These are phyloP conservation scores for Limulus polyphemus DNA, from an alignment of 2,888 invertebrate species.

Conservation along the genomic window DNA sequence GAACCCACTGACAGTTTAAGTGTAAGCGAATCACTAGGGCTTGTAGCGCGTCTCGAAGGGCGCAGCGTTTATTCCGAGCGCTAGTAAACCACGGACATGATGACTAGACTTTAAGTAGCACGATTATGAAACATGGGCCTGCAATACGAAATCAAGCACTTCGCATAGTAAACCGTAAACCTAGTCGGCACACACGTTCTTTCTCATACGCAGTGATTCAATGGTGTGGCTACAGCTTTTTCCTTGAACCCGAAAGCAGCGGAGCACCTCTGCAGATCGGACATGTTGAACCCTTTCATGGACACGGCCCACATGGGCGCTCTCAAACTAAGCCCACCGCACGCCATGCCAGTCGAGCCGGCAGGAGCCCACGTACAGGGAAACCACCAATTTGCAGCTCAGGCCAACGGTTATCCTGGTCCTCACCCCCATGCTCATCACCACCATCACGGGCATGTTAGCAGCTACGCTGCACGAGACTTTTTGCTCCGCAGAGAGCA, in stretches of 20 bases:
- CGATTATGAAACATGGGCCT: too few relatives aligned
- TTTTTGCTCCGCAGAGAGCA: conserved; percentile 64
- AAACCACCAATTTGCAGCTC: conserved; percentile 33
- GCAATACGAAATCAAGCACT: too few relatives aligned
- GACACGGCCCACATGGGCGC: conserved; percentile 47
- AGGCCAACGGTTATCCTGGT: conserved; percentile 30
- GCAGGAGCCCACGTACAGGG: conserved; percentile 39
- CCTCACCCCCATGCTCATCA: conserved; percentile 28
- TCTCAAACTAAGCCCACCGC: conserved; percentile 39
- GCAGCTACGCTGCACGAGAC: conserved; percentile 67
- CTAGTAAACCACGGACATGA: too few relatives aligned
- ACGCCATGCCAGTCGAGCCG: conserved; percentile 36
- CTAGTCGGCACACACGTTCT: neutral
- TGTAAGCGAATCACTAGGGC: too few relatives aligned
- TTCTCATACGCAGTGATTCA: conserved; percentile 4
- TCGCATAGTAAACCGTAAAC: too few relatives aligned
- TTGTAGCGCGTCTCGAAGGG: too few relatives aligned
- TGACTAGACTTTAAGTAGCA: neutral
- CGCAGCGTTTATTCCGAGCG: too few relatives aligned
- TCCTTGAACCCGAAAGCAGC: conserved; percentile 1
- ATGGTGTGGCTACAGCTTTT: conserved; percentile 13
- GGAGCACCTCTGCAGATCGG: conserved; percentile 8
- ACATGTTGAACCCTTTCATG: conserved; percentile 77
- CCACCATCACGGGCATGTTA: conserved; percentile 40
- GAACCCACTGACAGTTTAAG: too few relatives aligned